These are phyloP conservation scores for Neuroscelio doddi DNA, from an alignment of 2,888 invertebrate genomes.

Conservation along the genomic window DNA sequence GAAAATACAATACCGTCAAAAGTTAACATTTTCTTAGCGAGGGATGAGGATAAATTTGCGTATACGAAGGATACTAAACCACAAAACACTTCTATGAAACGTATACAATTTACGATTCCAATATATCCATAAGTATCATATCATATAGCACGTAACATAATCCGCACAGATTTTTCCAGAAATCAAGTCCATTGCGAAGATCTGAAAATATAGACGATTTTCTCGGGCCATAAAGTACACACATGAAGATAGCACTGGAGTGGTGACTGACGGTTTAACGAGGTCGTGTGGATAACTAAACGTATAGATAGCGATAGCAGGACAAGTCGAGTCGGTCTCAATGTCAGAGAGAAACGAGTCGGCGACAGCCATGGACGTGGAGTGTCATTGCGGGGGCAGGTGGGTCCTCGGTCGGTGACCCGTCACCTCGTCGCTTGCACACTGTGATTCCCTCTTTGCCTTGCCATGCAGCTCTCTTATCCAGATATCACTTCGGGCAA, in stretches of 20 bases:
- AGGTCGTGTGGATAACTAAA: slow-evolving; percentile 36
- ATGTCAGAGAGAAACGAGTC: slow-evolving; percentile 47
- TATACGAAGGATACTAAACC: too few relatives aligned
- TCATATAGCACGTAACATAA: slow-evolving; percentile 34
- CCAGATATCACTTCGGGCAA: slow-evolving; percentile 22
- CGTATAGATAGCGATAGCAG: slow-evolving; percentile 45
- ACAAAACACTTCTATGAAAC: too few relatives aligned
- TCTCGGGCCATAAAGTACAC: slow-evolving; percentile 29
- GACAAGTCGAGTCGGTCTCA: slow-evolving; percentile 49
- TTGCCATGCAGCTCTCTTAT: slow-evolving; percentile 13
- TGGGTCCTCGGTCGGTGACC: slow-evolving; percentile 50
- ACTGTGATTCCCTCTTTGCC: slow-evolving; percentile 6
- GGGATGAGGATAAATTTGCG: too few relatives aligned
- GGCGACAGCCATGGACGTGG: slow-evolving; percentile 46
- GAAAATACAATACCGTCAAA: too few relatives aligned
- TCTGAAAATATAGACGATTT: slow-evolving; percentile 29
- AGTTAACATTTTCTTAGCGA: too few relatives aligned
- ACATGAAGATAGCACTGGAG: slow-evolving; percentile 36
- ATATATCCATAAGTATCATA: slow-evolving; percentile 26
- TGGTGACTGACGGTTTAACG: slow-evolving; percentile 41
- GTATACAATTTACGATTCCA: slow-evolving; percentile 36
- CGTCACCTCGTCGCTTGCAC: slow-evolving; percentile 40
- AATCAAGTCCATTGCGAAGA: slow-evolving; percentile 12
- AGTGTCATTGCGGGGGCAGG: slow-evolving; percentile 48
- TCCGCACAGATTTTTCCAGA: slow-evolving; percentile 29